Evolutionary conservation across 1,140 invertebrate genomes (phyloP).

Genomic region (Subanguina moxae): DNA sequence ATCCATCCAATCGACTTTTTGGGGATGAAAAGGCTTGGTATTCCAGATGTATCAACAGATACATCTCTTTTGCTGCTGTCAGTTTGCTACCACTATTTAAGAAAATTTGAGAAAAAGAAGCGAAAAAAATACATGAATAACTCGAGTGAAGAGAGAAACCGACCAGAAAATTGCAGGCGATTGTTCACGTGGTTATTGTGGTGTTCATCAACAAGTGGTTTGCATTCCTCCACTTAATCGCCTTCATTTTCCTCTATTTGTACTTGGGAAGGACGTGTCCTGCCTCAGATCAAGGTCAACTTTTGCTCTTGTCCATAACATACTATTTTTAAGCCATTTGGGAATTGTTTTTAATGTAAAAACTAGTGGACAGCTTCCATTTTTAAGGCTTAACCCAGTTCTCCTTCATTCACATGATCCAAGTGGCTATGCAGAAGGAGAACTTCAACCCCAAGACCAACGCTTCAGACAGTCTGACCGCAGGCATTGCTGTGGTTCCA

Average conservation of each 20-base stretch:
- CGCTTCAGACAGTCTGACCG: slow-evolving; percentile 66
- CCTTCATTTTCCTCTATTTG: slow-evolving; percentile 79
- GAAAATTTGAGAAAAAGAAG: no score
- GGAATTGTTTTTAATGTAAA: background rate
- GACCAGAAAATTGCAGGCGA: slow-evolving; percentile 68
- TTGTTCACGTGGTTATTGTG: slow-evolving; percentile 83
- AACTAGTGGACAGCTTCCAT: background rate
- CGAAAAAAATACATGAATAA: no score
- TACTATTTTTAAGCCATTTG: background rate
- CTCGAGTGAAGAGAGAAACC: no score
- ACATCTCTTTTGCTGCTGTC: slow-evolving; percentile 26
- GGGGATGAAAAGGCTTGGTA: slow-evolving; percentile 24
- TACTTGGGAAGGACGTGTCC: slow-evolving; percentile 89
- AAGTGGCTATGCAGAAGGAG: slow-evolving; percentile 31
- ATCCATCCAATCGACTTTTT: background rate
- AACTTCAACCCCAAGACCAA: slow-evolving; percentile 66
- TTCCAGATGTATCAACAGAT: slow-evolving; percentile 52
- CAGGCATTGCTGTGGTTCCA: slow-evolving; percentile 62
- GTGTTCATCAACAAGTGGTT: slow-evolving; percentile 86
- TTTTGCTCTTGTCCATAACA: background rate
- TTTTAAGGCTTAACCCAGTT: slow-evolving; percentile 46
- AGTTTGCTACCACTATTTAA: no score
- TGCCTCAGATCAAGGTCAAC: slow-evolving; percentile 78
- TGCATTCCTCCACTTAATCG: slow-evolving; percentile 74
- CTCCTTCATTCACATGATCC: slow-evolving; percentile 67